These are phyloP conservation scores for Betta splendens DNA, from an alignment of 2,797 vertebrate genomes.

Conservation along the genomic window DNA sequence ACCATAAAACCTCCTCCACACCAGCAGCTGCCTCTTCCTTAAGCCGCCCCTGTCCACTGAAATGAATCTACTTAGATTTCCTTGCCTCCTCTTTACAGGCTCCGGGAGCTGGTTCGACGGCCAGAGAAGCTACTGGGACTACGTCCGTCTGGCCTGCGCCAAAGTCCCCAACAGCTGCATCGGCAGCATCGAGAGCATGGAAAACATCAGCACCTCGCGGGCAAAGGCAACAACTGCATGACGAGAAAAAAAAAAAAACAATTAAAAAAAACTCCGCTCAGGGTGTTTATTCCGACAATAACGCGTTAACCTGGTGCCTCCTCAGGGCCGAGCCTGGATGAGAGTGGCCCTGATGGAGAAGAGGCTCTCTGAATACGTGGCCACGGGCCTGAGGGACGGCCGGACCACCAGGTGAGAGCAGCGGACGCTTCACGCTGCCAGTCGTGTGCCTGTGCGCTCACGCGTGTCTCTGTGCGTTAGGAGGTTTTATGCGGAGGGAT, in stretches of 20 bases:
- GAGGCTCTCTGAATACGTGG: conserved; percentile 93
- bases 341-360: conserved; percentile 98
- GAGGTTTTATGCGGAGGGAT: conserved; percentile 92
- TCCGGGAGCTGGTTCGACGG: conserved; percentile 96
- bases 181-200: conserved; percentile 97
- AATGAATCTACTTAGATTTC: background rate
- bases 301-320: conserved; percentile 1
- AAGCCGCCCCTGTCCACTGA: background rate
- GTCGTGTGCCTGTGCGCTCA: background rate
- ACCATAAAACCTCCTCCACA: background rate
- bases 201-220: conserved; percentile 94
- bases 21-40: background rate
- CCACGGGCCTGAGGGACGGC: conserved; percentile 91
- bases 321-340: conserved; percentile 94
- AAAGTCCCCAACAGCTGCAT: conserved; percentile 98
- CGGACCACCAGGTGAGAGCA: conserved; percentile 92
- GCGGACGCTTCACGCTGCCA: too few relatives aligned
- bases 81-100: conserved; percentile 82
- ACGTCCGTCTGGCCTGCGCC: conserved; percentile 91
- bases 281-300: background rate
- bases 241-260: background rate
- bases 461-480: conserved; percentile 67
- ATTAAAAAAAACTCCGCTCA: background rate
- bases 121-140: conserved; percentile 97
- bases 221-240: conserved; percentile 86